Conservation (phyloP, 2,888 invertebrate species). For the Eupithecia tripunctaria region DNA sequence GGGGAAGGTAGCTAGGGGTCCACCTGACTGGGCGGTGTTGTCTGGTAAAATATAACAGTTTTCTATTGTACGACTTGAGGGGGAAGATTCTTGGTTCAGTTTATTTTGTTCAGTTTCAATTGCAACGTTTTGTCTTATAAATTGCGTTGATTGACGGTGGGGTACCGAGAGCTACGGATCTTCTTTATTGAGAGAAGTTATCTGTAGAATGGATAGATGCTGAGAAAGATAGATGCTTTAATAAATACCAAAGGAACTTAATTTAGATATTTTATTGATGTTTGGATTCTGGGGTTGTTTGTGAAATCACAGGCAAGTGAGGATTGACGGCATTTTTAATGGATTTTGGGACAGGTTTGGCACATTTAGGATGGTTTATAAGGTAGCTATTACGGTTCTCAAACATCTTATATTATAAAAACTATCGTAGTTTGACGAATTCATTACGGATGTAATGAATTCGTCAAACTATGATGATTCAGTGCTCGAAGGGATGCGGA, state of each 20-base stretch:
- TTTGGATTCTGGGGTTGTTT: background rate
- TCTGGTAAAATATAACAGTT: slow-evolving; percentile 71
- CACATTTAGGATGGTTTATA: background rate
- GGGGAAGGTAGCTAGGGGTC: slow-evolving; percentile 51
- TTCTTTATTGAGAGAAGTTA: background rate
- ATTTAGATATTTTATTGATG: background rate
- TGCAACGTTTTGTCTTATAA: slow-evolving; percentile 61
- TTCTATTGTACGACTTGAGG: slow-evolving; percentile 70
- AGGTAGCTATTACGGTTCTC: too few relatives aligned
- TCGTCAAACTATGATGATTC: too few relatives aligned
- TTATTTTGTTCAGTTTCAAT: slow-evolving; percentile 64
- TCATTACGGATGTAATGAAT: too few relatives aligned
- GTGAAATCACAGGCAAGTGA: background rate
- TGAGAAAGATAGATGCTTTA: background rate
- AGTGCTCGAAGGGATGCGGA: too few relatives aligned
- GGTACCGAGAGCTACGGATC: background rate
- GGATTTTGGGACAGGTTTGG: background rate
- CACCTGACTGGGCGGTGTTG: slow-evolving; percentile 56
- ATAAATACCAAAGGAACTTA: too few relatives aligned
- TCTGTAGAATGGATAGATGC: background rate
- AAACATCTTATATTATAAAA: too few relatives aligned
- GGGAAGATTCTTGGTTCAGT: slow-evolving; percentile 64
- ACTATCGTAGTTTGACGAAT: too few relatives aligned
- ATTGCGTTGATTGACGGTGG: slow-evolving; percentile 59
- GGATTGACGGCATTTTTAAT: background rate